A percentile compares a stretch with the other conserved stretches of the same genome.
phyloP scores from a whole-genome alignment of 2,797 vertebrate species.

The Neosilurus hyrtlii region DNA sequence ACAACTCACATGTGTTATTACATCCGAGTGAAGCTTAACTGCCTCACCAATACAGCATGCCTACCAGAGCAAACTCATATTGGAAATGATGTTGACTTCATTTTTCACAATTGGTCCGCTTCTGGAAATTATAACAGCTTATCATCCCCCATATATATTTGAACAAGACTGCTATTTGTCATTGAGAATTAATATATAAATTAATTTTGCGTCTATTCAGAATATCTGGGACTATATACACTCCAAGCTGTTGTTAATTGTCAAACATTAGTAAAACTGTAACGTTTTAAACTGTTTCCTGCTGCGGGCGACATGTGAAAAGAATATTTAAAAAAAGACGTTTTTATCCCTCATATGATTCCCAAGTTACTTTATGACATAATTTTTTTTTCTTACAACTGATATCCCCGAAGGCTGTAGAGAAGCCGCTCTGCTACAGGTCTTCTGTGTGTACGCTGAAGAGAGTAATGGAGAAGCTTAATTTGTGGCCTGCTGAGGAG shows the following conservation, averaged over 20 bases:
- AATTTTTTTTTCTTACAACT: neutral
- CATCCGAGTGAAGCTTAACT: neutral
- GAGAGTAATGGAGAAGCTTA: slow-evolving; percentile 35
- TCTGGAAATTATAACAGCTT: neutral
- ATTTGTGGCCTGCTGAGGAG: slow-evolving; percentile 38
- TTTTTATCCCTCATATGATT: neutral
- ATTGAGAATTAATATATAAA: neutral
- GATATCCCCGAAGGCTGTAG: neutral
- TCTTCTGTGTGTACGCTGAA: slow-evolving; percentile 7
- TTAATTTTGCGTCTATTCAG: neutral
- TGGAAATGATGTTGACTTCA: neutral
- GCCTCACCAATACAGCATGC: neutral
- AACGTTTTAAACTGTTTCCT: neutral
- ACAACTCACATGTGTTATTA: slow-evolving; percentile 13
- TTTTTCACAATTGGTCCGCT: too few relatives aligned
- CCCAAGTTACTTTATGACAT: neutral
- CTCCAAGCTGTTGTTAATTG: neutral
- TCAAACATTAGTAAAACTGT: neutral
- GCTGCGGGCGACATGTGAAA: neutral
- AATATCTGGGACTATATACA: neutral
- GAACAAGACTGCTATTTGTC: neutral
- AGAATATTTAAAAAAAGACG: neutral
- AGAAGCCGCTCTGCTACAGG: neutral
- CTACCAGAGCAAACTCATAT: neutral
- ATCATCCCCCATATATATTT: neutral